Evolutionary conservation across 2,888 invertebrate genomes (phyloP).

Genomic region (Aphidoletes aphidimyza): DNA sequence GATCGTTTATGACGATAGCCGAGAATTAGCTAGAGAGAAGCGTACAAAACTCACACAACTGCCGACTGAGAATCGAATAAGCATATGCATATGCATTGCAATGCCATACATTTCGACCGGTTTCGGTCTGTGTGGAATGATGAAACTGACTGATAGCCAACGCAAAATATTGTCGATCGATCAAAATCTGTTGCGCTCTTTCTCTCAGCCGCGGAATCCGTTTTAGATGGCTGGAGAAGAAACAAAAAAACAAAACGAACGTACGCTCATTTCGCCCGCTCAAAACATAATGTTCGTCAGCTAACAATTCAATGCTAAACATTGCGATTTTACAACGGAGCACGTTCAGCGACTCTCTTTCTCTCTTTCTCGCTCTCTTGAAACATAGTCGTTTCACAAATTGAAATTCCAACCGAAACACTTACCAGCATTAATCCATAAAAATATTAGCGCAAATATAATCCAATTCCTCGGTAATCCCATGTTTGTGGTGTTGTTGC

Average conservation of each 20-base stretch:
- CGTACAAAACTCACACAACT: too few species aligned
- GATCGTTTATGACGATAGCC: not conserved
- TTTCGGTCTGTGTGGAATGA: slow-evolving; percentile 9
- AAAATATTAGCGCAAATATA: slow-evolving; percentile 23
- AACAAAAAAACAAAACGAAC: too few species aligned
- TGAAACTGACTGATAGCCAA: slow-evolving; percentile 10
- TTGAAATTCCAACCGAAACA: not conserved
- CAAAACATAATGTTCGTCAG: not conserved
- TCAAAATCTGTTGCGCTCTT: not conserved
- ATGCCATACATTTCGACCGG: not conserved
- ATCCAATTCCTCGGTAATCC: slow-evolving; percentile 48
- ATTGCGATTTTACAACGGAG: not conserved
- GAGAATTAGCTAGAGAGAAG: not conserved
- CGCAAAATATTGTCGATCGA: not conserved
- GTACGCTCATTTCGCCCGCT: too few species aligned
- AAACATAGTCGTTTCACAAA: not conserved
- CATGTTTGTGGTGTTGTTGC: slow-evolving; percentile 28
- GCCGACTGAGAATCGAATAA: too few species aligned
- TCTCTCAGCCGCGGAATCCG: not conserved
- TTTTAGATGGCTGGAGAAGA: not conserved
- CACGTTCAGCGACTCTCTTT: not conserved
- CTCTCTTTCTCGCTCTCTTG: too few species aligned
- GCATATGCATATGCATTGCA: not conserved
- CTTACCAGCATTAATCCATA: slow-evolving; percentile 38
- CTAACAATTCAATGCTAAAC: not conserved